Evolutionary conservation across 2,797 vertebrate genomes (phyloP).

Genomic region (Falco novaeseelandiae): DNA sequence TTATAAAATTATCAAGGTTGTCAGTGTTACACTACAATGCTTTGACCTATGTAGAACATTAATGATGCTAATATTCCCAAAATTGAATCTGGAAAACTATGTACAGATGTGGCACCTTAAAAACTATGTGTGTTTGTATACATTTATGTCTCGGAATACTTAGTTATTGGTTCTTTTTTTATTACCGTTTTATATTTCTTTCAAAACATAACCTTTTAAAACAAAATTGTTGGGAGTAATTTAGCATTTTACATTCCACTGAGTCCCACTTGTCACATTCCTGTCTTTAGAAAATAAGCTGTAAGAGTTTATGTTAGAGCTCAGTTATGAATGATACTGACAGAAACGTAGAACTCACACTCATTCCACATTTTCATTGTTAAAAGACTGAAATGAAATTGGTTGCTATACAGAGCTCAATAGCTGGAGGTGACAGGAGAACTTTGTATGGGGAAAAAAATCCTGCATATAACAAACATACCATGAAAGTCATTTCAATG

Average conservation of each 20-base stretch:
- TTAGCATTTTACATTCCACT: not conserved
- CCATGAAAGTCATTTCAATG: not conserved
- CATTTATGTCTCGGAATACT: not conserved
- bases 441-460: not conserved
- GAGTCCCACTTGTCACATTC: not conserved
- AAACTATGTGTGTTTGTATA: not conserved
- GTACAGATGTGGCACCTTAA: not conserved
- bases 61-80: not conserved
- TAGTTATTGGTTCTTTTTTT: not conserved
- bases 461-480: not conserved
- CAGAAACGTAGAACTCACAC: not conserved
- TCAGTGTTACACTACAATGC: not conserved
- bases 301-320: not conserved
- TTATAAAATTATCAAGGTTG: not conserved
- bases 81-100: not conserved
- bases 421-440: not conserved
- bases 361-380: not conserved
- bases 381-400: not conserved
- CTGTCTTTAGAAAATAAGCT: not conserved
- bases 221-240: not conserved
- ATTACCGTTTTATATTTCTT: not conserved
- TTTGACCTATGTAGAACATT: not conserved
- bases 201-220: not conserved
- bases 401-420: not conserved
- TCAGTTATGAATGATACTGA: not conserved